A percentile compares a stretch with the other conserved stretches of the same genome.
phyloP scores from a whole-genome alignment of 1,140 invertebrate genomes.

The Trypoxylus dichotomus region DNA sequence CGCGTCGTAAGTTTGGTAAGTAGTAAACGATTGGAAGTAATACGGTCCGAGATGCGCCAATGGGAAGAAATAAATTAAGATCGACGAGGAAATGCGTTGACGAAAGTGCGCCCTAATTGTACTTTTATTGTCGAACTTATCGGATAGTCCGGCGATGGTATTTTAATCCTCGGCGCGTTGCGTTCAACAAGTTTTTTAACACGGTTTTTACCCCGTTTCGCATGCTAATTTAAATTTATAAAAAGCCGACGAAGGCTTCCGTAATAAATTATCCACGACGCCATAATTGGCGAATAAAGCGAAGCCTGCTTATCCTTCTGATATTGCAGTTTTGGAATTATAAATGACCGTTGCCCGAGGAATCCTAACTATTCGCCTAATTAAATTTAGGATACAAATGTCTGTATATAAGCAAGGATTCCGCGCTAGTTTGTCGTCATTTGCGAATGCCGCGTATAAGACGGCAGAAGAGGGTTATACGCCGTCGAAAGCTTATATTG shows the following conservation, averaged over 20 bases:
- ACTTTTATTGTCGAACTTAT: conserved; percentile 27
- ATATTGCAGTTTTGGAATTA: conserved; percentile 25
- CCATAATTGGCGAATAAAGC: conserved; percentile 17
- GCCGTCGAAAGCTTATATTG: background rate
- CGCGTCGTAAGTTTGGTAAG: no score
- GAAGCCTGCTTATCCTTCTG: conserved; percentile 5
- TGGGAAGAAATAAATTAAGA: background rate
- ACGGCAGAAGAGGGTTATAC: background rate
- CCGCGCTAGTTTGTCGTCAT: background rate
- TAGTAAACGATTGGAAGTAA: no score
- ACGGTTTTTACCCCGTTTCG: background rate
- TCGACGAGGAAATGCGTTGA: background rate
- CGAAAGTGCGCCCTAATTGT: background rate
- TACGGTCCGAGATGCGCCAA: background rate
- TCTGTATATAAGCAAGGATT: background rate
- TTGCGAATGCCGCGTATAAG: background rate
- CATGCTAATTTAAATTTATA: background rate
- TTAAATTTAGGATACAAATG: conserved; percentile 32
- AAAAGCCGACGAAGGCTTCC: background rate
- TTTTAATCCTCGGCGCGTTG: conserved; percentile 7
- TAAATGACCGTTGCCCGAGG: conserved; percentile 31
- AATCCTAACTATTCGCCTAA: conserved; percentile 31
- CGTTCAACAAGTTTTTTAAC: conserved; percentile 40
- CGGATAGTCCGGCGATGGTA: conserved; percentile 4
- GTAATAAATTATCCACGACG: conserved; percentile 5